Base-by-base conservation (phyloP, 1,140 invertebrate species). In the Kradibia gibbosae region DNA sequence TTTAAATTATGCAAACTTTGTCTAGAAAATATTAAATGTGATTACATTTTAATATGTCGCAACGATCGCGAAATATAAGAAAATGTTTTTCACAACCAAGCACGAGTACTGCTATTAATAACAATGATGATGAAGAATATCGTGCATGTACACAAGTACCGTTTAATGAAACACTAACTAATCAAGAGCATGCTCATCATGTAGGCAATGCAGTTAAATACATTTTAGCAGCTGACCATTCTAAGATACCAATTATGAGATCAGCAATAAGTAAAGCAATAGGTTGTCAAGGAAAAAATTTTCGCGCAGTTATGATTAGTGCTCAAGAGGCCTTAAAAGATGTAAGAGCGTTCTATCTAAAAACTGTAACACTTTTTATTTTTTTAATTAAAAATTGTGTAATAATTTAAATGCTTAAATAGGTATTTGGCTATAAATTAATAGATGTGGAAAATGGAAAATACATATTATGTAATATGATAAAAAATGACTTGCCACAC, bases 381-480 rank as follows among this genome's bases (percentile, higher is more conserved):
- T 55, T 80, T 65, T 53, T 8, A 53, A 17, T 53, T 53, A 3
- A 20, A n/a, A n/a, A 53, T 53, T 53, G 10, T 72, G 72, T 76
- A 55, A 45, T 55, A 72, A 72, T 0, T 76, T 73, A 73, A 60
- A 34, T 70, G 79, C 45, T 57, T 77, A 72, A 39, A 73, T 20
- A 90, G 89, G 77, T 88, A 11, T 90, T 90, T 83, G 89, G 89
- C n/a, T 89, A 86, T n/a, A 72, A 84, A 1, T 34, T 89, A 20
- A 20, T 86, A 17, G 84, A 89, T 60, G 25, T 86, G 17, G 86
- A 60, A 45, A 28, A 39, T 70, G 85, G 83, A 48, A 90, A 88
- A 50, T 87, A 86, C 8, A 87, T 90, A 67, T 8, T 90, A 2
- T 75, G 83, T 17, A 90, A 90, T 28, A 78, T 78, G 11, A 45